Percentiles rank a stretch among this genome's conserved stretches.
These are phyloP conservation scores for Periophthalmus magnuspinnatus DNA, from an alignment of 2,797 vertebrate species.

Conservation along the genomic window DNA sequence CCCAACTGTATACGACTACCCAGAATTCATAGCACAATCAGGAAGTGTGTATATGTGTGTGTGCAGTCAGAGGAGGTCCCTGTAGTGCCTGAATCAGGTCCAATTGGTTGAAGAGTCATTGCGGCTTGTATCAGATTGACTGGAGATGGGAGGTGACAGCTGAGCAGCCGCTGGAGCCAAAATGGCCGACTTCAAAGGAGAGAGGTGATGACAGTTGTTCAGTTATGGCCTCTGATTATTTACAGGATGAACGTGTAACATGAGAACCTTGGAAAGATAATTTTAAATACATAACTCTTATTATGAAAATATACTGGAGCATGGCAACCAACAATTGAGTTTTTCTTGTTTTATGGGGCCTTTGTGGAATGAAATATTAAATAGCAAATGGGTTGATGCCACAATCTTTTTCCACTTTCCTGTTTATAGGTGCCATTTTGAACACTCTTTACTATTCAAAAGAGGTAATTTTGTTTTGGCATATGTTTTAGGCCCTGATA, in stretches of 20 bases:
- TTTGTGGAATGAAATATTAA: background rate
- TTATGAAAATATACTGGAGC: background rate
- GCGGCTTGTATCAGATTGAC: constrained; percentile 49
- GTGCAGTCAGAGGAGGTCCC: constrained; percentile 41
- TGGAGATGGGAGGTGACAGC: constrained; percentile 61
- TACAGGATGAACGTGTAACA: background rate
- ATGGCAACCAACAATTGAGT: background rate
- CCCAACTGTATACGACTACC: constrained; percentile 27
- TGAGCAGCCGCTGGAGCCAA: constrained; percentile 51
- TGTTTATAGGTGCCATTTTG: no score
- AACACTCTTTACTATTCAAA: no score
- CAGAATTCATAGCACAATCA: constrained; percentile 47
- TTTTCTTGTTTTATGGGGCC: background rate
- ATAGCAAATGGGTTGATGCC: background rate
- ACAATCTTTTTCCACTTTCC: background rate
- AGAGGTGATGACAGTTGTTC: constrained; percentile 44
- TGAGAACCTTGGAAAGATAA: background rate
- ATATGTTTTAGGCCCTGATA: no score
- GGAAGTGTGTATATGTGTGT: constrained; percentile 40
- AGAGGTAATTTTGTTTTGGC: no score
- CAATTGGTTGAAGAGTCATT: constrained; percentile 45
- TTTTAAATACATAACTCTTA: background rate
- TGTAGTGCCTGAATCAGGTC: constrained; percentile 50
- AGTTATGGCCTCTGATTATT: constrained; percentile 4
- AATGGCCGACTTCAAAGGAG: constrained; percentile 49